Percentiles rank a stretch among this genome's conserved stretches.
Conservation (phyloP, 2,797 vertebrate species). For the Falco naumanni region DNA sequence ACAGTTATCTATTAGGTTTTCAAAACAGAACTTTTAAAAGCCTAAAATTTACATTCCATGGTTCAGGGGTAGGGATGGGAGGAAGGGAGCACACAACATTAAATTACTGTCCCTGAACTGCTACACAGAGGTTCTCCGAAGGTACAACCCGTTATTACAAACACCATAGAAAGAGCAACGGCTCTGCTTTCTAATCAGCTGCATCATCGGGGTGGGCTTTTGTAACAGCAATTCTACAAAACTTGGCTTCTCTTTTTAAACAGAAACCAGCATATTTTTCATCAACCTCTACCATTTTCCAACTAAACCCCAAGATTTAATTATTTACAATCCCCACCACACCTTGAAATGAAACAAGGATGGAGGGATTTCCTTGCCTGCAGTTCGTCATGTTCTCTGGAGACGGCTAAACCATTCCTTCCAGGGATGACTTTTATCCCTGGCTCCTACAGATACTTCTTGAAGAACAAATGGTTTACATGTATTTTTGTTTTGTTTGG, state of each 20-base stretch:
- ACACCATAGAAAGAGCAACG: not conserved
- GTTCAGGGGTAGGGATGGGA: constrained; percentile 12
- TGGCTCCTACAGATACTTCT: constrained; percentile 56
- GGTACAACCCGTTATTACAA: constrained; percentile 19
- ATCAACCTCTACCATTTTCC: constrained; percentile 6
- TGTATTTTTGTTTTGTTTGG: constrained; percentile 54
- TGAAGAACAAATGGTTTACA: constrained; percentile 61
- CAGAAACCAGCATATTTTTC: not conserved
- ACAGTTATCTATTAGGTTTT: constrained; percentile 61
- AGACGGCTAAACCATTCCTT: constrained; percentile 62
- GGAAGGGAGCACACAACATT: not conserved
- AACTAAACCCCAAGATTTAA: constrained; percentile 55
- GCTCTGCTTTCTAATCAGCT: constrained; percentile 28
- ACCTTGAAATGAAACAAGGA: constrained; percentile 65
- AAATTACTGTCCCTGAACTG: constrained; percentile 41
- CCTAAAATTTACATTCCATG: constrained; percentile 37
- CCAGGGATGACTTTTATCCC: constrained; percentile 65
- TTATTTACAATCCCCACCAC: constrained; percentile 58
- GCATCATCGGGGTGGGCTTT: not conserved
- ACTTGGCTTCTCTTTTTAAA: not conserved
- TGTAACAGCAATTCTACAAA: not conserved
- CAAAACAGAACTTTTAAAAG: constrained; percentile 69
- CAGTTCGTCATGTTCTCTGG: constrained; percentile 59
- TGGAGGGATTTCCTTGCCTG: constrained; percentile 67
- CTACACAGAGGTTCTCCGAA: not conserved